Evolutionary conservation across 92 coral and sea anemone species (phyloP), one percentile per base, ranked within the genome.

Genomic region (Diadumene lineata): DNA sequence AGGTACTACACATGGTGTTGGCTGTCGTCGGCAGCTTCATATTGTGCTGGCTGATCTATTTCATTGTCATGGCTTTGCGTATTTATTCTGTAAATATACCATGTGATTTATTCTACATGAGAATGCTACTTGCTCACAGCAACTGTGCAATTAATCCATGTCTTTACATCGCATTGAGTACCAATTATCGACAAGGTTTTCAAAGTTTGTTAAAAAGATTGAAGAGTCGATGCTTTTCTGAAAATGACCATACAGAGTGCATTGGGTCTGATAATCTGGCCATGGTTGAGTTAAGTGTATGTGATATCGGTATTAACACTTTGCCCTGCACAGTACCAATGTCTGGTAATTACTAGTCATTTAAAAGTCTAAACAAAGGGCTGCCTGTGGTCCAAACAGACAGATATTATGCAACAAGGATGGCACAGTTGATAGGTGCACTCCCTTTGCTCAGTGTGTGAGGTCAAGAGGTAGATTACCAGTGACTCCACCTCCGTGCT

Each of bases 141-240:
- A 88, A 88, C 81, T 75, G 85, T 58, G 93, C 93, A 0, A 31
- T 84, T 2, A 84, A 78, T 7, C 93, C 93, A 0, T 84, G 86
- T 43, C 55, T 88, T 2, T 84, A 80, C 24, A 76, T 81, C 24
- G 71, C 74, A 0, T 77, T 88, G 33, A 71, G 93, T 48, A 86
- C 81, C 43, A 84, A 85, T 34, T 88, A 88, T 50, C 79, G 82
- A 25, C 57, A 65, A 25, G 87, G 87, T 1, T 74, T 88, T 24
- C 77, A 57, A 64, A 78, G 66, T 21, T 26, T 66, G 43, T 1
- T 75, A 0, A 64, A 28, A 46, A 15, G 70, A 26, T 6, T 28
- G 43, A 64, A 26, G 28, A 51, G 55, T 7, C n/a, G 70, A 17
- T 44, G 64, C 11, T 76, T 64, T 65, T 32, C 46, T 6, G 10